Evolutionary conservation across 2,797 vertebrate genomes (phyloP), one percentile per base, ranked within the genome.

Genomic region (Serranus cabrilla): DNA sequence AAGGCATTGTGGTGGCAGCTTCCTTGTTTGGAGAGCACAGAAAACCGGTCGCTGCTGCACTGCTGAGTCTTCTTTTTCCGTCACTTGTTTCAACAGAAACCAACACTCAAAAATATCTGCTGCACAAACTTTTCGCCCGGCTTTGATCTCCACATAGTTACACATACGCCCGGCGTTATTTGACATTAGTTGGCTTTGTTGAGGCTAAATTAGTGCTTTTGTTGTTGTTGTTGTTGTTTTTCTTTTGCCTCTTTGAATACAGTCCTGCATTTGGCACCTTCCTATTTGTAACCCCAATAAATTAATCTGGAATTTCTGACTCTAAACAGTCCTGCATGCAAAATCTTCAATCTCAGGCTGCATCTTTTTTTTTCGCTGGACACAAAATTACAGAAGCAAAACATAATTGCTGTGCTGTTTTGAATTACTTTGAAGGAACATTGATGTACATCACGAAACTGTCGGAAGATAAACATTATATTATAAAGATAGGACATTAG

Each of bases 1-100:
- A 63, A 78, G 60, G 71, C 85, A 80, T 91, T 89, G 85, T 90
- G 69, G 74, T 27, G 62, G 60, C 66, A 46, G 80, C 89, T 89
- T 93, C 89, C 90, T 83, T 92, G 92, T 93, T 93, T 92, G 78
- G 45, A 93, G 62, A 92, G 84, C 68, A 59, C 43, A 71, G 77
- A 88, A 89, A 91, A 83, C 76, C 17, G 62, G 70, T 74, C 73
- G 21, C 71, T 81, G 47, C 67, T 0, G 5, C 73, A 61, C 50
- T 74, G 88, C 87, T 83, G 86, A 83, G 58, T 86, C 78, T 6
- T 75, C 69, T 78, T 76, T 89, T 91, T 91, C 81, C 12, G 31
- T 67, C 62, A 69, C 60, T 75, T 75, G 78, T 89, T 87, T 85
- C 55, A 62, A 82, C 83, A 84, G 66, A 85, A 76, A 50, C 56